Base-by-base conservation (phyloP, 2,113 vertebrate species). In the Microcebus lehilahytsara region DNA sequence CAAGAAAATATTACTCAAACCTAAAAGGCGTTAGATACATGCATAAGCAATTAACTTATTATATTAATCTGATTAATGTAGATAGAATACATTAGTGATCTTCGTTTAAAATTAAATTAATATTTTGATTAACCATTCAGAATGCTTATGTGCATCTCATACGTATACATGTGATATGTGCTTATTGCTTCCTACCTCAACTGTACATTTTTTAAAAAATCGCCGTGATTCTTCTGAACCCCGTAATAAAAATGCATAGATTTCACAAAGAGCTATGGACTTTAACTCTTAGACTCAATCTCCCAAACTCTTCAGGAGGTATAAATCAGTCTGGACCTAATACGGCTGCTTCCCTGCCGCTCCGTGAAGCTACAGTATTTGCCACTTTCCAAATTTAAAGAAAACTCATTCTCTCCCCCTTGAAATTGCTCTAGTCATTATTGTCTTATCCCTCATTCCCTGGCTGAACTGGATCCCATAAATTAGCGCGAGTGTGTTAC, bases 1-100 rank as follows among this genome's bases (percentile, higher is more conserved):
- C 91, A 96, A 96, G 95, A 98, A 98, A 98, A 98, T 97, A 96
- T 97, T 96, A 96, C 97, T 96, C 97, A 96, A 96, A 96, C 77
- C 85, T 94, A 97, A 97, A 95, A 95, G 97, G 97, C 93, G 96
- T 93, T 95, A 89, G 97, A 96, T 96, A 97, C 97, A 95, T 89
- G 92, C 85, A 49, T 85, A 96, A 87, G 83, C 98, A 97, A 97
- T 97, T 97, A 97, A 97, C 97, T 98, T 97, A 97, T 96, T 95
- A 88, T 90, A 95, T 97, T 93, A 93, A 96, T 96, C 93, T 97
- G 97, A 97, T 97, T 96, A 97, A 94, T 84, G 91, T 85, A 96
- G 98, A 95, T 97, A 97, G 97, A 97, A 93, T 96, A 96, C n/a
- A 93, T 97, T 87, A 89, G 96, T 69, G 93, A 92, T 93, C 97